phyloP scores from a whole-genome alignment of 2,888 invertebrate genomes.

The Dione juno region DNA sequence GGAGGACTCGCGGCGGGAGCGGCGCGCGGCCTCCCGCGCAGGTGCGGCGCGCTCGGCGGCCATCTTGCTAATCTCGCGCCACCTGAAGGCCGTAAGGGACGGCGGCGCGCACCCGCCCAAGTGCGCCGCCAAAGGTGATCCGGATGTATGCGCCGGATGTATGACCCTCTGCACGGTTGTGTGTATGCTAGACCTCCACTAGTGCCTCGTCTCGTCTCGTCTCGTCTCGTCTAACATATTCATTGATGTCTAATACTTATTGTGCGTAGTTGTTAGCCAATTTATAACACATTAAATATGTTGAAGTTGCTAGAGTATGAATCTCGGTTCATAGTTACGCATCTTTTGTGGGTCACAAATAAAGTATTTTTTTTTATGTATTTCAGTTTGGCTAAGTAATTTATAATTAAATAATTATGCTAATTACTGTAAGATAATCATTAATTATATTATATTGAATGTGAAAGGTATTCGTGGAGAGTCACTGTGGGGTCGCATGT shows the following conservation, averaged over 20 bases:
- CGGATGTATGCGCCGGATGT: conserved; percentile 71
- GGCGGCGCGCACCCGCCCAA: conserved; percentile 82
- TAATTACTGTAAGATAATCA: not conserved
- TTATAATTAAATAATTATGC: too few relatives aligned
- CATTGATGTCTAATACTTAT: too few relatives aligned
- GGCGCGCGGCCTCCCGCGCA: conserved; percentile 90
- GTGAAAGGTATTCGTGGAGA: conserved; percentile 56
- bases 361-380: too few relatives aligned
- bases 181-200: conserved; percentile 61
- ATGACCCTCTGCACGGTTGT: conserved; percentile 73
- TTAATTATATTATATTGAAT: not conserved
- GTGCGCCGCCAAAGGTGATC: conserved; percentile 84
- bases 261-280: too few relatives aligned
- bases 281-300: too few relatives aligned
- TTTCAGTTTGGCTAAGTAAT: too few relatives aligned
- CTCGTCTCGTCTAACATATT: not conserved
- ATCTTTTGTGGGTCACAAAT: too few relatives aligned
- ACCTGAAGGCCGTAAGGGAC: conserved; percentile 86
- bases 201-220: conserved; percentile 41
- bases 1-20: conserved; percentile 73
- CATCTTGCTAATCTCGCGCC: conserved; percentile 97
- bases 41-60: conserved; percentile 96
- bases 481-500: conserved; percentile 60
- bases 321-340: too few relatives aligned
- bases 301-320: too few relatives aligned